Conservation (phyloP, 2,797 vertebrate genomes). For the Acridotheres tristis region DNA sequence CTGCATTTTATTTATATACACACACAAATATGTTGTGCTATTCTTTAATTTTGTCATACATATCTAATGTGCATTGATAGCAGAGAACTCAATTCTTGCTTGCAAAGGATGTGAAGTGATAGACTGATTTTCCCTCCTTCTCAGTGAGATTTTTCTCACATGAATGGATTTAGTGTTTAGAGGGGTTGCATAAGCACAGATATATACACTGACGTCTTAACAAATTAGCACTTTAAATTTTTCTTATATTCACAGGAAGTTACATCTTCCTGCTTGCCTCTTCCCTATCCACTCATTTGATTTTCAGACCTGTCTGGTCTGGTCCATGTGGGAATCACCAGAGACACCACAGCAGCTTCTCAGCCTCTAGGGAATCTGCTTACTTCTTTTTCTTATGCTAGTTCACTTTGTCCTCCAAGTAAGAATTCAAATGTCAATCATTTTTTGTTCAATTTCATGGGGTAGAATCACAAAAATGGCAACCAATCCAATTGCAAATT, state of each 20-base stretch:
- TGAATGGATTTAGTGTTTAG: neutral
- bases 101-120: neutral
- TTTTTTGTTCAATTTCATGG: conserved; percentile 80
- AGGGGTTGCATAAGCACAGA: neutral
- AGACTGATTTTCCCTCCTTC: neutral
- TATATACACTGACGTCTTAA: neutral
- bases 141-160: neutral
- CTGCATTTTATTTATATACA: neutral
- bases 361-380: conserved; percentile 42
- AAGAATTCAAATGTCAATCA: conserved; percentile 81
- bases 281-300: neutral
- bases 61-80: neutral
- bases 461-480: conserved; percentile 80
- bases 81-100: neutral
- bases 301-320: conserved; percentile 4
- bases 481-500: conserved; percentile 84
- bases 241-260: neutral
- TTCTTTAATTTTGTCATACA: neutral
- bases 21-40: neutral
- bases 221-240: neutral
- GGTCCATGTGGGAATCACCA: conserved; percentile 35
- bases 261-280: neutral
- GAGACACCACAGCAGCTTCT: conserved; percentile 6
- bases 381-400: conserved; percentile 48
- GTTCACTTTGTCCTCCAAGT: conserved; percentile 67